Evolutionary conservation across 2,113 vertebrate species (phyloP), one percentile per base, ranked within the genome.

Genomic region (Anarhynchus alexandrinus): DNA sequence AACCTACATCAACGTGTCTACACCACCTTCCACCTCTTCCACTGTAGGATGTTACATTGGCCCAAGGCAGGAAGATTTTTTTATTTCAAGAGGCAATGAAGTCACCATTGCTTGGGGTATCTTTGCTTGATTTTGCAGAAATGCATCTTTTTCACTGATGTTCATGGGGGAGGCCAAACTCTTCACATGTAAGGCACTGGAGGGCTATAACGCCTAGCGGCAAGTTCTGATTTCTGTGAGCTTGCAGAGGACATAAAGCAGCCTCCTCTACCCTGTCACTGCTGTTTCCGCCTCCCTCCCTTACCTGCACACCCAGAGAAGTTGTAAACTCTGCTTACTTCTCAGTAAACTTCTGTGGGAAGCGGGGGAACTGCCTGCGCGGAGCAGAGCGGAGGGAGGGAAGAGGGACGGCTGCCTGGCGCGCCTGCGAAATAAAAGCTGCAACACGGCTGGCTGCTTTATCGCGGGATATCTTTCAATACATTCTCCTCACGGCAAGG

Each of bases 201-300:
- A 23, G 14, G 45, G 29, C 12, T 9, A 34, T 14, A 74, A 43
- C 0, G 1, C 12, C 8, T 22, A n/a, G 15, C 5, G 3, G 20
- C 8, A 26, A 70, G 21, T 20, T 90, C 40, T n/a, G 9, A 83
- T 16, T 43, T 18, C 74, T 57, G 12, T 2, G 6, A 69, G 49
- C 12, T 80, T 80, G 18, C 27, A 79, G 49, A 11, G 40, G 13
- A 30, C 22, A 20, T 32, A 51, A 82, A 82, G 7, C 19, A 64
- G 15, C 30, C 26, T 86, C 21, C 21, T 61, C 58, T 52, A 6
- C 6, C 32, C 38, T 27, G 5, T 29, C 32, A 42, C 5, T 81
- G 64, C 40, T 25, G 1, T 38, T 91, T 81, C 54, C 80, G 66
- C 62, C 57, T 65, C n/a, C 71, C 17, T 38, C 49, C 62, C 51